These are phyloP conservation scores for Xanthia icteritia DNA, from an alignment of 2,888 invertebrate species.

Conservation along the genomic window DNA sequence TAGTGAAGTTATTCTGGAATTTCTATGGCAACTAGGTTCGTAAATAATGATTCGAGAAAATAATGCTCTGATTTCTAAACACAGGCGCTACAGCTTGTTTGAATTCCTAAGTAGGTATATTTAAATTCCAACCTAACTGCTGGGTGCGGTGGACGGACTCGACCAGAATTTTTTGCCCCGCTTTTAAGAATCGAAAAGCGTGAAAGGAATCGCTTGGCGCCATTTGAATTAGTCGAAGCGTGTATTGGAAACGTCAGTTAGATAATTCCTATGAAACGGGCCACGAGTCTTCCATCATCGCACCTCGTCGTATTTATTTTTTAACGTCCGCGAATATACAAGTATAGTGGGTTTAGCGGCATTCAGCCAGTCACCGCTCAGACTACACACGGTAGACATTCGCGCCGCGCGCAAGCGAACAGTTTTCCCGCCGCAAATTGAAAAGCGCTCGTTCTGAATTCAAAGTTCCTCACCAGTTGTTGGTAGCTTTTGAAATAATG, in stretches of 20 bases:
- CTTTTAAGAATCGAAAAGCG: conserved; percentile 46
- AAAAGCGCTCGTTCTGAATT: conserved; percentile 75
- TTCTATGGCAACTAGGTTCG: neutral
- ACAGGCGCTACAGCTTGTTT: conserved; percentile 32
- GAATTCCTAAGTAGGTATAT: conserved; percentile 48
- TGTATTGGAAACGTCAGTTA: conserved; percentile 73
- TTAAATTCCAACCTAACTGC: conserved; percentile 50
- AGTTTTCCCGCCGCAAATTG: conserved; percentile 84
- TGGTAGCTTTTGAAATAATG: conserved; percentile 78
- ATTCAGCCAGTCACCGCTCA: conserved; percentile 86
- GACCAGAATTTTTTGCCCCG: conserved; percentile 46
- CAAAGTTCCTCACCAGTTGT: conserved; percentile 69
- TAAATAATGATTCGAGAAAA: conserved; percentile 26
- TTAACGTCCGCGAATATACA: conserved; percentile 88
- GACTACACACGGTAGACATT: conserved; percentile 83
- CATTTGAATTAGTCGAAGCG: conserved; percentile 55
- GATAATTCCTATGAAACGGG: conserved; percentile 83
- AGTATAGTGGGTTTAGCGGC: conserved; percentile 80
- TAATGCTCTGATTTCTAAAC: conserved; percentile 35
- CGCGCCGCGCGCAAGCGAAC: conserved; percentile 78
- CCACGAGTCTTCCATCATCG: conserved; percentile 84
- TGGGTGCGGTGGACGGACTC: conserved; percentile 42
- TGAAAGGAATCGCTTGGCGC: conserved; percentile 59
- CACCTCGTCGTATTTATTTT: conserved; percentile 86
- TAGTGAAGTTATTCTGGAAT: conserved; percentile 3